Evolutionary conservation across 2,888 invertebrate species (phyloP), one percentile per base, ranked within the genome.

Genomic region (Chrysomela aeneicollis): DNA sequence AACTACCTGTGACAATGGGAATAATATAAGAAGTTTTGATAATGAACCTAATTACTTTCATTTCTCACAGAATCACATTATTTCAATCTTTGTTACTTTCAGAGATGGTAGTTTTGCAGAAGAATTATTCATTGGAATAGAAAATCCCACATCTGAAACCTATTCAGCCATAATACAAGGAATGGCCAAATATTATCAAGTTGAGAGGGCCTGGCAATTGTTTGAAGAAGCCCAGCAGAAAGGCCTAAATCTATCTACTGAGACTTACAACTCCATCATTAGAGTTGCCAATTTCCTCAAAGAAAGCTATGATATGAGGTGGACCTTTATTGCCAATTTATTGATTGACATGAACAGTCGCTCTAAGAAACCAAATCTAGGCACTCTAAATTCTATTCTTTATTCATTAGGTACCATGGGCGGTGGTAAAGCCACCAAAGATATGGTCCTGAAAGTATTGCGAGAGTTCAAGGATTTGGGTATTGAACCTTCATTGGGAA

Each of bases 121-220:
- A 74, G 85, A 88, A 77, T 81, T 97, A 9, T 97, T 95, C 79
- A 83, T 85, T 55, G 85, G 89, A 74, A 84, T 94, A 77, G 86
- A 91, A 71, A 86, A 87, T 15, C 91, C 91, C 75, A 87, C 87
- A 19, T 80, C 90, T 0, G 85, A 86, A 75, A 88, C 92, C 0
- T 94, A 93, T 76, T 92, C 90, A 71, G 86, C 92, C 1, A 82
- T 96, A 54, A 92, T 97, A 64, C 89, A 90, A 77, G 96, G 95
- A 54, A 91, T 92, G 89, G 87, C 89, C 1, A 94, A 93, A 81
- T 91, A 89, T 81, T 87, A 84, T 73, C 88, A 90, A 84, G 87
- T 88, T 3, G 89, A 91, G 53, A 83, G 87, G 70, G 91, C 91
- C 0, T 87, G 87, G 78, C 80, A 85, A 4, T 77, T 92, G 5